These are phyloP conservation scores for Folsomia manolachei DNA, from an alignment of 2,888 invertebrate genomes.

Conservation along the genomic window DNA sequence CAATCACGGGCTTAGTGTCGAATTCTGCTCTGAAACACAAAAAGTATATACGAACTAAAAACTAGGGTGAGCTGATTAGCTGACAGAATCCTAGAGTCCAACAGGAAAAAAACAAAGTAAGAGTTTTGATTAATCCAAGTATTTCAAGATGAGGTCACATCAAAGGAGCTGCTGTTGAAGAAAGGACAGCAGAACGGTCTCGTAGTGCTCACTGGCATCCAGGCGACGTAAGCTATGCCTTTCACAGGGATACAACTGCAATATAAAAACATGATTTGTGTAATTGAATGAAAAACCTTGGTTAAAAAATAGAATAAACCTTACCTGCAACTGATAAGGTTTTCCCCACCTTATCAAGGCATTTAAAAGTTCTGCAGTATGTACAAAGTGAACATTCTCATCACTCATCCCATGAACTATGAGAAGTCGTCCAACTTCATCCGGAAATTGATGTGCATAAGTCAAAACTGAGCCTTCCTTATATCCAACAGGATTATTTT, in stretches of 20 bases:
- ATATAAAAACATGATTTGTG: no score
- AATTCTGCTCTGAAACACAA: no score
- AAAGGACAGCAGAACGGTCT: slow-evolving; percentile 88
- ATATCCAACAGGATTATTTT: slow-evolving; percentile 75
- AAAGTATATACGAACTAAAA: no score
- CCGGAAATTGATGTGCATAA: slow-evolving; percentile 82
- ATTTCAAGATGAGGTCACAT: neutral
- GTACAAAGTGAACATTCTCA: slow-evolving; percentile 98
- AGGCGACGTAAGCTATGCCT: slow-evolving; percentile 90
- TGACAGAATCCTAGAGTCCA: no score
- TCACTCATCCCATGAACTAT: slow-evolving; percentile 97
- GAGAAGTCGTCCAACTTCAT: slow-evolving; percentile 76
- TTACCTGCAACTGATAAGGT: slow-evolving; percentile 87
- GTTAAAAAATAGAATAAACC: slow-evolving; percentile 59
- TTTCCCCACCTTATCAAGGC: slow-evolving; percentile 90
- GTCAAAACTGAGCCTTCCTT: slow-evolving; percentile 78
- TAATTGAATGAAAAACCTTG: no score
- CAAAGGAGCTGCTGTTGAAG: slow-evolving; percentile 65
- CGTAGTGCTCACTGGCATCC: slow-evolving; percentile 94
- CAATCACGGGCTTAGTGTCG: no score
- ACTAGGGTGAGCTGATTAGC: no score
- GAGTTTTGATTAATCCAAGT: no score
- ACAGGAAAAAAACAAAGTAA: no score
- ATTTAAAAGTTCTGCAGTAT: slow-evolving; percentile 86
- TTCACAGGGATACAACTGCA: slow-evolving; percentile 91